Conservation (phyloP, 1,140 invertebrate genomes). For the Stegodyphus mimosarum region DNA sequence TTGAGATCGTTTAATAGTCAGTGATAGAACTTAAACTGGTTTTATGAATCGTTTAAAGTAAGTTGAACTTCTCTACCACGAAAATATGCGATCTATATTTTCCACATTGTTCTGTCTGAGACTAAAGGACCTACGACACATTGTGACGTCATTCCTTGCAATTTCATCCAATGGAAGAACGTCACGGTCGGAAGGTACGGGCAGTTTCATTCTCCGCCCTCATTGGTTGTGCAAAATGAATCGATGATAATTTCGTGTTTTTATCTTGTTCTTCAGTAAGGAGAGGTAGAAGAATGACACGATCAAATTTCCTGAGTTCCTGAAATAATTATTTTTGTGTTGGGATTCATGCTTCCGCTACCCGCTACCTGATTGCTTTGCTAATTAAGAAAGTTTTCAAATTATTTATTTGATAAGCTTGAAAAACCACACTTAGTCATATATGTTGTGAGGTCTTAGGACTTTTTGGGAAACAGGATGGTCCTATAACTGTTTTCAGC, state of each 20-base stretch:
- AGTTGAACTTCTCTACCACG: neutral
- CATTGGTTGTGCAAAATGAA: slow-evolving; percentile 23
- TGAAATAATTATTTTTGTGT: slow-evolving; percentile 41
- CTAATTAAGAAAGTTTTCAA: slow-evolving; percentile 8
- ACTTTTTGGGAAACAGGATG: no score
- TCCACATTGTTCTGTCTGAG: slow-evolving; percentile 1
- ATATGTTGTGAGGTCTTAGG: no score
- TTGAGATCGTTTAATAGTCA: no score
- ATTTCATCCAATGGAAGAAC: slow-evolving; percentile 21
- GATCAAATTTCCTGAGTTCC: slow-evolving; percentile 28
- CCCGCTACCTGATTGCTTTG: slow-evolving; percentile 33
- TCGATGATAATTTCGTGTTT: slow-evolving; percentile 13
- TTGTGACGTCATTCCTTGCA: slow-evolving; percentile 10
- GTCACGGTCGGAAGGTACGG: slow-evolving; percentile 25
- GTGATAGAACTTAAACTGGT: no score
- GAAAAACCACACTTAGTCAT: no score
- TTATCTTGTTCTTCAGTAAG: neutral
- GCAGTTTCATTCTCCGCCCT: neutral
- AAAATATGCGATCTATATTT: slow-evolving; percentile 18
- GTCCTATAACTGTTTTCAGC: no score
- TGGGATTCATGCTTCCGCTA: slow-evolving; percentile 20
- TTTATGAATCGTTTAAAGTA: neutral
- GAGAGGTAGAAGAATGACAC: slow-evolving; percentile 1
- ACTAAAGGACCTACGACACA: neutral
- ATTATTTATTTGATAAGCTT: no score